phyloP scores from a whole-genome alignment of 2,113 vertebrate species.

The Pogonocichla stellata region DNA sequence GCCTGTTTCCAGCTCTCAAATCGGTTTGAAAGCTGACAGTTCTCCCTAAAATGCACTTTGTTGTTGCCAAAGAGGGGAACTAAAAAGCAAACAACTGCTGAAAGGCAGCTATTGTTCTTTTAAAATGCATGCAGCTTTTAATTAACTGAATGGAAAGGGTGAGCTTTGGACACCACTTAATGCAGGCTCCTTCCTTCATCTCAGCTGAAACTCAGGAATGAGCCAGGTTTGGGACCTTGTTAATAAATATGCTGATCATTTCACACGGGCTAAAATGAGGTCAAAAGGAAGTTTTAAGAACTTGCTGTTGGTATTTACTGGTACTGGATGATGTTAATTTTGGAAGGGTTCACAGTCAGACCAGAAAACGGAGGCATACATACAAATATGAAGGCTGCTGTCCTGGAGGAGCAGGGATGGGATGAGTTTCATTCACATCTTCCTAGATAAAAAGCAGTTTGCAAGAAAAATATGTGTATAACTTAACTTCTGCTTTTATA shows the following conservation, averaged over 20 bases:
- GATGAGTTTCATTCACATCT: not conserved
- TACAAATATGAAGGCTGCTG: not conserved
- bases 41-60: slow-evolving; percentile 26
- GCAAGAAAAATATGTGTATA: not conserved
- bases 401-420: not conserved
- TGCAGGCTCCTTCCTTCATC: not conserved
- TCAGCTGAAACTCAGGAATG: not conserved
- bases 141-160: slow-evolving; percentile 31
- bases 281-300: slow-evolving; percentile 41
- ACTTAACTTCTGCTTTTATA: not conserved
- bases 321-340: slow-evolving; percentile 32
- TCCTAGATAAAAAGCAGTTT: not conserved
- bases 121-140: slow-evolving; percentile 33
- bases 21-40: slow-evolving; percentile 33
- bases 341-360: slow-evolving; percentile 1
- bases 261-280: not conserved
- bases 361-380: not conserved
- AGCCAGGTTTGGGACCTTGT: slow-evolving; percentile 13
- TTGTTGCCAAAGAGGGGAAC: slow-evolving; percentile 46
- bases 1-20: slow-evolving; percentile 5
- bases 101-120: slow-evolving; percentile 56
- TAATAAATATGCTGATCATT: slow-evolving; percentile 41
- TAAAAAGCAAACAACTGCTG: slow-evolving; percentile 57
- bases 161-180: not conserved
- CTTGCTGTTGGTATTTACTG: slow-evolving; percentile 9